Base-by-base conservation (phyloP, 2,797 vertebrate species). In the Falco cherrug region DNA sequence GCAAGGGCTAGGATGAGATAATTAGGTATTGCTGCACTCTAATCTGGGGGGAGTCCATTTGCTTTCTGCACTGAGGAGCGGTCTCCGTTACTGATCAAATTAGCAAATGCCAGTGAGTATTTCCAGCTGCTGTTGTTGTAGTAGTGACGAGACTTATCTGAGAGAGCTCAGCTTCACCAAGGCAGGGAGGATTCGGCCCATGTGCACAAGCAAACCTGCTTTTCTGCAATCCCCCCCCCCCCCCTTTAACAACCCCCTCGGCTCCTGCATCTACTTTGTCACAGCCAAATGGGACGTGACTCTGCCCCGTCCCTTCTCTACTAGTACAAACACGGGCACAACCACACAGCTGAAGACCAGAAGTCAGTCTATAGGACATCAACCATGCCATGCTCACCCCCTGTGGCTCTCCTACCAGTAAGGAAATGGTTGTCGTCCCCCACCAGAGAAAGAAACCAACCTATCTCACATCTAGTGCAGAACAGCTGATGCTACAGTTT, bases 291-390 rank as follows among this genome's bases (percentile, higher is more conserved):
- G 13, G 31, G 20, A 1, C 0, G 4, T 1, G 22, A 11, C 11
- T 25, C 61, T 47, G 76, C 35, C 64, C 60, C 18, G 2, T n/a
- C 59, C 51, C 29, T 69, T 17, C 53, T n/a, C 45, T 6, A 5
- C 13, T 3, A 2, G 8, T 6, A n/a, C 35, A 68, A 24, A 24
- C 5, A 4, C 0, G 1, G 75, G 4, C 51, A 21, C 20, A 17
- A 13, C 13, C 7, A 12, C 39, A 6, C 0, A 4, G 37, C 21
- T 15, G 29, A 28, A 45, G 43, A 31, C 5, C 39, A 8, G 22
- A 24, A 56, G 39, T 4, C 28, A 4, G 4, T 10, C 45, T 29
- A 31, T 6, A 56, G 59, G 53, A 56, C 81, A 47, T 12, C 41
- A 16, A 1, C 53, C 57, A 19, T 2, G 3, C 29, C 47, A 13